Base-by-base conservation (phyloP, 2,113 vertebrate species). In the Maccullochella peelii region DNA sequence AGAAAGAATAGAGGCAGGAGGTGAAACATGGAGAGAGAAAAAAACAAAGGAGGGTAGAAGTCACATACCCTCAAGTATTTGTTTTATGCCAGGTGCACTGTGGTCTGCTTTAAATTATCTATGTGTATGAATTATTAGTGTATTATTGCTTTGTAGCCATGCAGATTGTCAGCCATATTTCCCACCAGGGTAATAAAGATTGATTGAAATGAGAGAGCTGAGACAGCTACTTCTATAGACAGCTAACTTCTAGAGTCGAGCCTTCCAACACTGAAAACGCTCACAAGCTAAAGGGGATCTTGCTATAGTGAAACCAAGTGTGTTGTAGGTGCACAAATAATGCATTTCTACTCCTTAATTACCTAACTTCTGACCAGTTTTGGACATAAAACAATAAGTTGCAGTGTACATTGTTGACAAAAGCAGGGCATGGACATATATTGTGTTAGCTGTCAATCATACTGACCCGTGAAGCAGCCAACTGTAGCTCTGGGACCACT, bases 391-490 rank as follows among this genome's bases (percentile, higher is more conserved):
- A 49, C 27, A 47, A 18, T 9, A 1, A 63, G 30, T 20, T 10
- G 23, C 9, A 40, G 16, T 25, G 8, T n/a, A n/a, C 2, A 58
- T 6, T 38, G 15, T 25, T 57, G 38, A 58, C 1, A 50, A 57
- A 20, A 55, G 8, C 54, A 50, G 52, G 30, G 6, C 25, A 42
- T 5, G 16, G 40, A 30, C 14, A 36, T 6, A 5, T 42, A 15
- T 58, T 33, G 52, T 59, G 30, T 50, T 14, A 10, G 18, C 25
- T 63, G 38, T 71, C 14, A 18, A 49, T 74, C 38, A 42, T 21
- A 92, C 98, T 96, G 94, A 99, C 98, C 96, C 97, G 96, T 23
- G 97, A 99, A 4, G 98, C 96, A 68, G 97, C 94, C 16, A 99
- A 95, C 90, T 99, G 97, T 38, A 99, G 96, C 77, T 97, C 97